Conservation (phyloP, 2,888 invertebrate species). For the Volucella inanis region DNA sequence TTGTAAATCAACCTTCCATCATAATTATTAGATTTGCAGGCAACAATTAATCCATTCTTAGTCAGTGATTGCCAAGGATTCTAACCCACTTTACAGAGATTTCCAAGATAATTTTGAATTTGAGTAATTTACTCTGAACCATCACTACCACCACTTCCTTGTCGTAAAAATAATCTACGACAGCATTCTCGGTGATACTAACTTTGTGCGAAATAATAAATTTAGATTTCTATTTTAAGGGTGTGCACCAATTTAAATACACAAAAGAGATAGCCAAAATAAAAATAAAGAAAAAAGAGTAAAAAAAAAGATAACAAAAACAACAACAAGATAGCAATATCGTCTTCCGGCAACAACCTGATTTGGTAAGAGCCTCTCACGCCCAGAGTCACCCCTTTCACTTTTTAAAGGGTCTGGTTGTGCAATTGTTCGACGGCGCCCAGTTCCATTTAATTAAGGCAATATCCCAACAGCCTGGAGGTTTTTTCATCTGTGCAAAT, state of each 20-base stretch:
- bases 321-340: slow-evolving; percentile 21
- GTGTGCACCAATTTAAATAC: slow-evolving; percentile 51
- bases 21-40: not conserved
- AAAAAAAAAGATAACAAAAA: slow-evolving; percentile 3
- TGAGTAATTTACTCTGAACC: slow-evolving; percentile 32
- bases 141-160: too few species aligned
- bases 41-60: slow-evolving; percentile 25
- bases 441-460: slow-evolving; percentile 69
- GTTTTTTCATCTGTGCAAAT: slow-evolving; percentile 23
- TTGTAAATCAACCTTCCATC: slow-evolving; percentile 29
- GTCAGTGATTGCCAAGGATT: slow-evolving; percentile 6
- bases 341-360: slow-evolving; percentile 4
- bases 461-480: slow-evolving; percentile 37
- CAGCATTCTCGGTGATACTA: slow-evolving; percentile 15
- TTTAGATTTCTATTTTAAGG: slow-evolving; percentile 36
- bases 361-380: not conserved
- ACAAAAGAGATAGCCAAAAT: not conserved
- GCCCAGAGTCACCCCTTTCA: slow-evolving; percentile 19
- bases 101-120: slow-evolving; percentile 42
- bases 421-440: slow-evolving; percentile 41
- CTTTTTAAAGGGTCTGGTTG: slow-evolving; percentile 29
- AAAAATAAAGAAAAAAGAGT: too few species aligned
- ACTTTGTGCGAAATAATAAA: slow-evolving; percentile 56
- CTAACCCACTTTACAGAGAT: not conserved
- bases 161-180: not conserved